Conservation (phyloP, 2,113 vertebrate genomes). For the Climacteris rufus region DNA sequence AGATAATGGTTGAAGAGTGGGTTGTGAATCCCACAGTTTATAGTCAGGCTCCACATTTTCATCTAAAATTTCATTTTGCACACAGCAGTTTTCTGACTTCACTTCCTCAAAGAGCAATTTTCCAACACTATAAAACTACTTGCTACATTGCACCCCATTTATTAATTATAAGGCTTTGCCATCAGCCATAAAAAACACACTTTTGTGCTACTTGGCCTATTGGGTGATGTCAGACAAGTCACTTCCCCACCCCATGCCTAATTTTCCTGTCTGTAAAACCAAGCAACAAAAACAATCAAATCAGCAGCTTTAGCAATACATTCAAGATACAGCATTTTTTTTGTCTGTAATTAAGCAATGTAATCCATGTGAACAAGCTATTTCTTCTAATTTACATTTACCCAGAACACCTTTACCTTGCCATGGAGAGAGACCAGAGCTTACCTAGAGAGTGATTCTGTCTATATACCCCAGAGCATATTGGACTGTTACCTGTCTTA, state of each 20-base stretch:
- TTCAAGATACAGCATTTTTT: neutral
- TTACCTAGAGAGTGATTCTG: neutral
- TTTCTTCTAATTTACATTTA: neutral
- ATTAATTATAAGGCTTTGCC: neutral
- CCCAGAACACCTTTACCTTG: neutral
- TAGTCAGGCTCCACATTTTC: neutral
- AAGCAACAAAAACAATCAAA: neutral
- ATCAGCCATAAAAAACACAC: neutral
- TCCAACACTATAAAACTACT: neutral
- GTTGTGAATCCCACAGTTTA: neutral
- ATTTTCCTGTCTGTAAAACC: neutral
- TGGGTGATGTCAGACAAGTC: neutral
- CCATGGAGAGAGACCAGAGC: neutral
- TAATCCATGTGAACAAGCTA: neutral
- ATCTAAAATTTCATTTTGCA: neutral
- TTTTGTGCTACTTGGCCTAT: neutral
- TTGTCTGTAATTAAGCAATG: neutral
- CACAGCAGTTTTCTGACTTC: neutral
- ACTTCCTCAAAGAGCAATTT: neutral
- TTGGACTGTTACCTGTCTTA: neutral
- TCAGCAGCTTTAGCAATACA: neutral
- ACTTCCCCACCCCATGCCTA: neutral
- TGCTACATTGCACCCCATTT: neutral
- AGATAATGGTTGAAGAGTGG: neutral
- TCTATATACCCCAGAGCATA: neutral